Evolutionary conservation across 2,888 invertebrate species (phyloP).

Genomic region (Reticulitermes lucifugus): DNA sequence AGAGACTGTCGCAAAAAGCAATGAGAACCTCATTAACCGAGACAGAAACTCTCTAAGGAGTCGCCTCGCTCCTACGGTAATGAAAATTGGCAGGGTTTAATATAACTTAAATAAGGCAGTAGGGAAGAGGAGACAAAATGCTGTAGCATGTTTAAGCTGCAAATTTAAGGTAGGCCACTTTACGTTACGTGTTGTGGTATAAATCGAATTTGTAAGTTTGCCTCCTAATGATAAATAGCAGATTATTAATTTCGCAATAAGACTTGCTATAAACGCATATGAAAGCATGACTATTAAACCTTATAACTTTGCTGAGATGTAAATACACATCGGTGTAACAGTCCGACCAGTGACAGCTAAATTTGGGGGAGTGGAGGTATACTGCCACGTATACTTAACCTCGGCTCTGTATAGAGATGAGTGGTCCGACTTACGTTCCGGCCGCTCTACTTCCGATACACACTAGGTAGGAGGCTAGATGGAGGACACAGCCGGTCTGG

Average conservation of each 20-base stretch:
- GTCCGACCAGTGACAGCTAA: too few species aligned
- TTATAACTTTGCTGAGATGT: too few species aligned
- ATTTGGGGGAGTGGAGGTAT: too few species aligned
- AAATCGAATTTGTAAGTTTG: neutral
- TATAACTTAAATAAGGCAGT: slow-evolving; percentile 32
- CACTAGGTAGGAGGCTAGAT: too few species aligned
- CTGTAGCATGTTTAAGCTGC: slow-evolving; percentile 4
- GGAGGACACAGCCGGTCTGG: too few species aligned
- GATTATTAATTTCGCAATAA: neutral
- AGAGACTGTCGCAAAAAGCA: neutral
- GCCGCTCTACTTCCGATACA: too few species aligned
- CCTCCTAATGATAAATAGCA: slow-evolving; percentile 4
- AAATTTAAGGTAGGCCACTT: slow-evolving; percentile 3
- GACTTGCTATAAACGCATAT: neutral
- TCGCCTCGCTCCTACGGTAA: neutral
- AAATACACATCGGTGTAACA: too few species aligned
- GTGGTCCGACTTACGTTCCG: too few species aligned
- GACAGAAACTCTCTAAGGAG: neutral
- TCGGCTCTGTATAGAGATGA: too few species aligned
- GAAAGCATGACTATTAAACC: too few species aligned
- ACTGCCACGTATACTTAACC: too few species aligned
- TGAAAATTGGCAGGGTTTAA: slow-evolving; percentile 41
- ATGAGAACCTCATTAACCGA: neutral
- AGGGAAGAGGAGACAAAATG: neutral
- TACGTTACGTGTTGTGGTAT: slow-evolving; percentile 5